Conservation (phyloP, 1,140 invertebrate genomes). For the Drosophila baimaii region DNA sequence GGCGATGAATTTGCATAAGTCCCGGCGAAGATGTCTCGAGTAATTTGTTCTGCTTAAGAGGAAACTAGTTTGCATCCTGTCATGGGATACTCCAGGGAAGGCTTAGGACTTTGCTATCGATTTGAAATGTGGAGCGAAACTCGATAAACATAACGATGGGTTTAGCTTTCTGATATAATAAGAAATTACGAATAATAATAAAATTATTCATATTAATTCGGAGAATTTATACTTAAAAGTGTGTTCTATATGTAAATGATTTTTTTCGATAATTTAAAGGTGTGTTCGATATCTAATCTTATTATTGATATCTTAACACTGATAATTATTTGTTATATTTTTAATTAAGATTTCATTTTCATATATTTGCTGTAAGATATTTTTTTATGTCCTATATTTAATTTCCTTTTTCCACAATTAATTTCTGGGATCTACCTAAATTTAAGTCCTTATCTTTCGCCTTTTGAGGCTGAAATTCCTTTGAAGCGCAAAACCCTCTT, state of each 20-base stretch:
- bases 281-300: no score
- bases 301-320: conserved; percentile 40
- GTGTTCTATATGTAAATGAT: no score
- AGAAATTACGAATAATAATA: not conserved
- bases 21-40: conserved; percentile 31
- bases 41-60: conserved; percentile 64
- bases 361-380: no score
- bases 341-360: no score
- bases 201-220: not conserved
- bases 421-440: not conserved
- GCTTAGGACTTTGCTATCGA: not conserved
- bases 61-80: conserved; percentile 75
- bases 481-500: not conserved
- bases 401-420: no score
- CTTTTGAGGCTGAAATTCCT: no score
- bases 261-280: not conserved
- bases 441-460: not conserved
- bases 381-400: not conserved
- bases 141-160: not conserved
- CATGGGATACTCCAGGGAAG: conserved; percentile 44
- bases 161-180: not conserved
- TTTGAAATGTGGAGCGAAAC: not conserved
- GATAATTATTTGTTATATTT: no score
- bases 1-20: conserved; percentile 69
- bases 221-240: no score